A percentile compares a stretch with the other conserved stretches of the same genome.
These are phyloP conservation scores for Cossypha niveicapilla DNA, from an alignment of 2,797 vertebrate species.

Conservation along the genomic window DNA sequence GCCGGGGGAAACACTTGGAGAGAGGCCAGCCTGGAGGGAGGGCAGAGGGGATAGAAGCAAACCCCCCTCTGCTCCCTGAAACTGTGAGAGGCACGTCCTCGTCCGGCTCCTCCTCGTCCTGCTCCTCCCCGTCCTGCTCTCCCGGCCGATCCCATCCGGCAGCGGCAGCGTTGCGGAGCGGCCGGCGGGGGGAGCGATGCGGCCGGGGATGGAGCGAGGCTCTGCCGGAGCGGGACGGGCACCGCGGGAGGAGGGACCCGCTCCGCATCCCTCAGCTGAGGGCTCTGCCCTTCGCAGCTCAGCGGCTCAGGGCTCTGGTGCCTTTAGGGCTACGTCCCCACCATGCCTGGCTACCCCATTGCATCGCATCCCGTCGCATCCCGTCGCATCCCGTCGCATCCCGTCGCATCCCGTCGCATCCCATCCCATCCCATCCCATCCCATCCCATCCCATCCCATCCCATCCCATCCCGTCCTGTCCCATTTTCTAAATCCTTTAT, in stretches of 20 bases:
- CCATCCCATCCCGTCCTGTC: accelerated
- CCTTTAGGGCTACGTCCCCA: accelerated
- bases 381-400: background rate
- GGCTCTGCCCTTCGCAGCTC: background rate
- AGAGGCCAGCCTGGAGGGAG: too few species aligned
- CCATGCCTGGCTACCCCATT: accelerated
- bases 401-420: background rate
- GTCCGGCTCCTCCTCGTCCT: background rate
- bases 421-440: too few species aligned
- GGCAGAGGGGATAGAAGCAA: background rate
- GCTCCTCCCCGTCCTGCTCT: too few species aligned
- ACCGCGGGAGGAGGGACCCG: background rate
- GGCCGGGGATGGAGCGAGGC: background rate
- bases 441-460: background rate
- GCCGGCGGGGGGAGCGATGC: conserved; percentile 33
- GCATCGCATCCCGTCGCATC: background rate
- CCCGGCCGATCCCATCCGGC: too few species aligned
- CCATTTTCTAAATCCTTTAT: background rate
- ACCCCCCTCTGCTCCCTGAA: accelerated
- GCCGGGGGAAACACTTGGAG: accelerated
- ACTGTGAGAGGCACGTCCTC: accelerated
- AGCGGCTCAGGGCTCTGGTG: background rate
- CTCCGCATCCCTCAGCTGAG: background rate
- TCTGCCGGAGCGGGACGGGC: background rate
- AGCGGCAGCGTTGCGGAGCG: background rate